Base-by-base conservation (phyloP, 2,113 vertebrate species). In the Cephalopholis sonnerati region DNA sequence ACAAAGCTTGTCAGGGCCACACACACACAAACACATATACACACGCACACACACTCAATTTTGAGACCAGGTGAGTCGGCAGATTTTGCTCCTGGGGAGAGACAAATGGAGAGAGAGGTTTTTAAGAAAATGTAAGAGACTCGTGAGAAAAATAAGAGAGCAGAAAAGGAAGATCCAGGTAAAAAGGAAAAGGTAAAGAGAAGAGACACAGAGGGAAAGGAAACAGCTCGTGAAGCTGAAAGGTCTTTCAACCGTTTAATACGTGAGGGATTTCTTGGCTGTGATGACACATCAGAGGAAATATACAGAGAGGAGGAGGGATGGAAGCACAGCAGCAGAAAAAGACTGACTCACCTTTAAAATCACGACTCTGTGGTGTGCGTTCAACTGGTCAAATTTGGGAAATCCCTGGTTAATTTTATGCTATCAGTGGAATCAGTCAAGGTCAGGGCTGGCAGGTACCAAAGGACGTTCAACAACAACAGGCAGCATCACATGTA, bases 1-100 rank as follows among this genome's bases (percentile, higher is more conserved):
- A 91, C 89, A 92, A 90, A 92, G 81, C 83, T 89, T 72, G 86
- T 91, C 91, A 91, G 91, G 91, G 85, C 78, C 87, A 69, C 83
- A 85, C 82, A 64, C 32, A 61, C 27, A 71, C 11, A 61, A 2
- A 65, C 12, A 67, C 25, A 63, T 69, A 71, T 12, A 62, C 10
- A 71, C 50, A 59, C 5, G 32, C 4, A 63, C 57, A 68, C 69
- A 80, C 79, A 81, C 74, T 72, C 88, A 84, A 84, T 84, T 82
- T 74, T 83, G 72, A 83, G 78, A 83, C 44, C 71, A 84, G 87
- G 87, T 90, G 90, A 92, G 85, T 92, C 72, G 79, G 90, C 89
- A 93, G 72, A 87, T 92, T 92, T 87, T 63, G 68, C 84, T 89
- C 66, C 77, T 74, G 61, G 69, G 65, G 78, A 71, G 66, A 89